A percentile compares a stretch with the other conserved stretches of the same genome.
phyloP scores from a whole-genome alignment of 2,797 vertebrate genomes.

The Gadopsis bispinosus region DNA sequence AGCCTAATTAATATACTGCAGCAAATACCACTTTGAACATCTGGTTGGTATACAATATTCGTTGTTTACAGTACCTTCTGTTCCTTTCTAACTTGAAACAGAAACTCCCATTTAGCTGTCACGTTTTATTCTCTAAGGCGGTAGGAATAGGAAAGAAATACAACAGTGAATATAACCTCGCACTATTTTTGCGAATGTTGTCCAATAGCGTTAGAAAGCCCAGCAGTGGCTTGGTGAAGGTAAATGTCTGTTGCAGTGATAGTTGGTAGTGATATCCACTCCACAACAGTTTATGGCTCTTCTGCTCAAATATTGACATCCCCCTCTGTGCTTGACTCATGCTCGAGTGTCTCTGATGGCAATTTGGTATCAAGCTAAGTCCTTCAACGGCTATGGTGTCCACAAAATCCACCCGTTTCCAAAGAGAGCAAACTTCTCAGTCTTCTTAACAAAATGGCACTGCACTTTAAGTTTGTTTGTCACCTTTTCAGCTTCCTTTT shows the following conservation, averaged over 20 bases:
- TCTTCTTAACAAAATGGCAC: conserved; percentile 44
- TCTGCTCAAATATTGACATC: conserved; percentile 14
- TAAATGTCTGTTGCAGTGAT: conserved; percentile 28
- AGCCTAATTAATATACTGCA: conserved; percentile 27
- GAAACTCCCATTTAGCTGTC: neutral
- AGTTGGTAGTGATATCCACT: conserved; percentile 16
- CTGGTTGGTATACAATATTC: conserved; percentile 33
- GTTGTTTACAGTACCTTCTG: conserved; percentile 46
- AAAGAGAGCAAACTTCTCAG: conserved; percentile 33
- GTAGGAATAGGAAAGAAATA: neutral
- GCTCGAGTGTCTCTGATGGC: conserved; percentile 31
- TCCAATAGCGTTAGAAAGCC: neutral
- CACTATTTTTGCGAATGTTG: neutral
- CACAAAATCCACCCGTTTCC: conserved; percentile 5
- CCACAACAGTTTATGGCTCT: conserved; percentile 33
- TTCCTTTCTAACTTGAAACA: conserved; percentile 23
- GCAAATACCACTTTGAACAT: conserved; percentile 24
- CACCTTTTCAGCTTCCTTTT: conserved; percentile 48
- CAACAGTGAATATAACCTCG: neutral
- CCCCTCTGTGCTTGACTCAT: conserved; percentile 32
- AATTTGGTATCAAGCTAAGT: conserved; percentile 25
- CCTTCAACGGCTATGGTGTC: conserved; percentile 10
- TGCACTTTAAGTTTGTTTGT: conserved; percentile 64
- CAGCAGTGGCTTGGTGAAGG: conserved; percentile 29
- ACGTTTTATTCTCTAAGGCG: conserved; percentile 9